Evolutionary conservation across 2,113 vertebrate genomes (phyloP).

Genomic region (Shinisaurus crocodilurus): DNA sequence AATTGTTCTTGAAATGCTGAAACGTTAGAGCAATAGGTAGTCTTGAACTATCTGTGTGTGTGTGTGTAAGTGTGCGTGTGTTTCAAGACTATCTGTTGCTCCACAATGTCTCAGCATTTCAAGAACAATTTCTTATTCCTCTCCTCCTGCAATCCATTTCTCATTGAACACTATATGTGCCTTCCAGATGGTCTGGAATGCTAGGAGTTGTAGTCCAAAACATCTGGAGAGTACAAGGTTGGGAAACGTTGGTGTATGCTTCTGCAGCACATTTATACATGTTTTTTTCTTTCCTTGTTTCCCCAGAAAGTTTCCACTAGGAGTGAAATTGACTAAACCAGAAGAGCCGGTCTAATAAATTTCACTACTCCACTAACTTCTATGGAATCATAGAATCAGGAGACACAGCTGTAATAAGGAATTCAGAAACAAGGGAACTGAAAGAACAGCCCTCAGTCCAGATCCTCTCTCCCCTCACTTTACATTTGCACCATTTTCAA

Average conservation of each 20-base stretch:
- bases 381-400: neutral
- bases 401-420: neutral
- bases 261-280: neutral
- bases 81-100: neutral
- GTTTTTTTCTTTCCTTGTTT: neutral
- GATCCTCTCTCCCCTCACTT: neutral
- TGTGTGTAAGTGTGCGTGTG: no score
- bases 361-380: neutral
- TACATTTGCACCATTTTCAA: neutral
- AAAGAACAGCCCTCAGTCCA: neutral
- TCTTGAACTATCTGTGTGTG: no score
- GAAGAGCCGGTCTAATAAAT: neutral
- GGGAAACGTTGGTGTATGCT: neutral
- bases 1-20: no score
- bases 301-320: neutral
- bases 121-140: no score
- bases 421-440: neutral
- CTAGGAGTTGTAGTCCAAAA: no score
- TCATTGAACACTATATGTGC: neutral
- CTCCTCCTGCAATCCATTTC: neutral
- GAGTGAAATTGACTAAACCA: neutral
- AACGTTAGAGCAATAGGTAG: no score
- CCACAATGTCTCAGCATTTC: neutral
- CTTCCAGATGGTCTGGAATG: no score
- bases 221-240: no score